phyloP scores from a whole-genome alignment of 2,888 invertebrate species.

The Caenorhabditis sinica region DNA sequence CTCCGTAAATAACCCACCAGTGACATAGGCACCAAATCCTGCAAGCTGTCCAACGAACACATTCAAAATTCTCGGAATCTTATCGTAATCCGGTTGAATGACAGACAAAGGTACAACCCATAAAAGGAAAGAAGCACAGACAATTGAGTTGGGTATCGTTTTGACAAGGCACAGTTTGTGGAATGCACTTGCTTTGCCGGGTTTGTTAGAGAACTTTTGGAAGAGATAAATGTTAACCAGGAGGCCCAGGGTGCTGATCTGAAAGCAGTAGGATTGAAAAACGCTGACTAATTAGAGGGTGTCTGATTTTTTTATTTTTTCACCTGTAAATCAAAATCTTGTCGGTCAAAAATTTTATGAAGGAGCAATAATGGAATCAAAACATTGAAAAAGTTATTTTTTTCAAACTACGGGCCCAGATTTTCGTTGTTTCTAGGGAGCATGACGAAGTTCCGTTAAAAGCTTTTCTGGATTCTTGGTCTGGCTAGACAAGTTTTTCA shows the following conservation, averaged over 20 bases:
- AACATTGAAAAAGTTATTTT: too few relatives aligned
- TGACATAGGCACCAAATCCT: conserved; percentile 56
- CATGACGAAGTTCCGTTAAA: too few relatives aligned
- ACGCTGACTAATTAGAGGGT: not conserved
- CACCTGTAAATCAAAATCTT: too few relatives aligned
- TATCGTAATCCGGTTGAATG: conserved; percentile 45
- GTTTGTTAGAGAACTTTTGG: conserved; percentile 47
- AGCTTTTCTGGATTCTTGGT: too few relatives aligned
- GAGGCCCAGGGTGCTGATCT: conserved; percentile 49
- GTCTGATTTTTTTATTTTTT: too few relatives aligned
- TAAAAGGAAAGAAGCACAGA: conserved; percentile 47
- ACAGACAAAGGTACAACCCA: conserved; percentile 60
- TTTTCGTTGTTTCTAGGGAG: too few relatives aligned
- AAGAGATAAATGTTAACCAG: conserved; percentile 43
- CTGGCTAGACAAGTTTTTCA: too few relatives aligned
- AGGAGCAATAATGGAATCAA: too few relatives aligned
- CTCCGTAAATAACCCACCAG: conserved; percentile 23
- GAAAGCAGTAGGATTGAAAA: not conserved
- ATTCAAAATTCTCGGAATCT: conserved; percentile 44
- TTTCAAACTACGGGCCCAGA: too few relatives aligned
- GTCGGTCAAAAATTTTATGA: too few relatives aligned
- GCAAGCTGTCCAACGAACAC: conserved; percentile 53
- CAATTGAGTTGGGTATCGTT: conserved; percentile 60
- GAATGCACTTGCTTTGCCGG: conserved; percentile 51
- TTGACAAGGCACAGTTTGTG: conserved; percentile 56